Conservation (phyloP, 2,113 vertebrate species). For the Coturnix japonica region DNA sequence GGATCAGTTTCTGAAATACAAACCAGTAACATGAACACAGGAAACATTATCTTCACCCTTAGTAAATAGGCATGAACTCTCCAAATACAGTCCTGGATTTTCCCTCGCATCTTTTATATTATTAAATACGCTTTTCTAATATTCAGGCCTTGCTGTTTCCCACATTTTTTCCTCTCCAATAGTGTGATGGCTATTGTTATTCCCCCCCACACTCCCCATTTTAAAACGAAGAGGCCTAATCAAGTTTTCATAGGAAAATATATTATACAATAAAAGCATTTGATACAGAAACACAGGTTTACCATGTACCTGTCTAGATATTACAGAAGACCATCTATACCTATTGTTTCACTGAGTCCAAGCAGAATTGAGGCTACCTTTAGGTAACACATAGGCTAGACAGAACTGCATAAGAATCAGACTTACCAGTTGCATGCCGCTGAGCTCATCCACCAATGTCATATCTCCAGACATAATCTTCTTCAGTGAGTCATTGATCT, state of each 20-base stretch:
- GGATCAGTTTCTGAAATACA: neutral
- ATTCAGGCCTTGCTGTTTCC: neutral
- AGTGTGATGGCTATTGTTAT: neutral
- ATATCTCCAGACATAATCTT: conserved; percentile 98
- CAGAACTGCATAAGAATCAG: neutral
- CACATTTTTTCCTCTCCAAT: neutral
- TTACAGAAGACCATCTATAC: neutral
- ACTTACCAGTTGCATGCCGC: conserved; percentile 96
- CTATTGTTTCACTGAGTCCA: neutral
- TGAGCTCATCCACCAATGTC: conserved; percentile 95
- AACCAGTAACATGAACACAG: neutral
- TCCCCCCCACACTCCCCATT: neutral
- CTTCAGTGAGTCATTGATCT: conserved; percentile 95
- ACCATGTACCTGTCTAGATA: neutral
- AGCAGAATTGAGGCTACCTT: neutral
- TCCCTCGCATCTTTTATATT: neutral
- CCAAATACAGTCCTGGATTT: neutral
- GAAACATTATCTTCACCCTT: neutral
- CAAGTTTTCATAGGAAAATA: neutral
- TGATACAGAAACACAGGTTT: neutral
- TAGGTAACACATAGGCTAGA: neutral
- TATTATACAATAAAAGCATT: neutral
- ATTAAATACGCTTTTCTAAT: neutral
- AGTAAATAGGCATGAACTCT: neutral
- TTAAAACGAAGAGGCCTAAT: neutral